Conservation (phyloP, 2,113 vertebrate species). For the Calidris pugnax region DNA sequence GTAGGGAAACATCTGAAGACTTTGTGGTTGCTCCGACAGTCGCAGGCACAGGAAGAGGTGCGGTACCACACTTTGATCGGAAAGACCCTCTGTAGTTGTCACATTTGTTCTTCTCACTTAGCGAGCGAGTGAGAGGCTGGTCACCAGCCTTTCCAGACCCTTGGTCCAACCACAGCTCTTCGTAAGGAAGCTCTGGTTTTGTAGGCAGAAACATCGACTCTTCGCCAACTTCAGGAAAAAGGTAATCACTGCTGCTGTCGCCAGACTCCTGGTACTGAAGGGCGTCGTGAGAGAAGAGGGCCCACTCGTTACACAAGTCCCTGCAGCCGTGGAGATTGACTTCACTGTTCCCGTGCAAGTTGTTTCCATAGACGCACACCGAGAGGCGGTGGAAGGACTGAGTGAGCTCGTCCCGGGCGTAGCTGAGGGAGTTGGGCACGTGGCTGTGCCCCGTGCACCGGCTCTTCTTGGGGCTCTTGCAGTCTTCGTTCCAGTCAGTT, state of each 20-base stretch:
- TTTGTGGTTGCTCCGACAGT: slow-evolving; percentile 70
- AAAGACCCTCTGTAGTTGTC: slow-evolving; percentile 75
- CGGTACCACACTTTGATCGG: slow-evolving; percentile 70
- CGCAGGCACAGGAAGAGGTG: slow-evolving; percentile 77
- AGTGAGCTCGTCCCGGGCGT: slow-evolving; percentile 92
- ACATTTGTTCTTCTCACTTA: slow-evolving; percentile 79
- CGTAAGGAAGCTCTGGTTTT: slow-evolving; percentile 89
- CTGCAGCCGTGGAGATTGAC: slow-evolving; percentile 94
- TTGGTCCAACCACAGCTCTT: slow-evolving; percentile 96
- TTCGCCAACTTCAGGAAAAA: slow-evolving; percentile 85
- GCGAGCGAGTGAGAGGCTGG: slow-evolving; percentile 64
- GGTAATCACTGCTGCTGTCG: slow-evolving; percentile 84
- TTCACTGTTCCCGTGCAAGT: slow-evolving; percentile 94
- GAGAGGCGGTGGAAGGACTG: slow-evolving; percentile 98
- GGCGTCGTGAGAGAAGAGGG: slow-evolving; percentile 82
- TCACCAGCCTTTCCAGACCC: slow-evolving; percentile 69
- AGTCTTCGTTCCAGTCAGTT: slow-evolving; percentile 91
- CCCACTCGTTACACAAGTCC: slow-evolving; percentile 88
- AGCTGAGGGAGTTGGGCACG: slow-evolving; percentile 89
- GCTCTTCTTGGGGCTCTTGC: slow-evolving; percentile 90
- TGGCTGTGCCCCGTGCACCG: slow-evolving; percentile 84
- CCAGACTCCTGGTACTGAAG: slow-evolving; percentile 82
- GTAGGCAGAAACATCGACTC: slow-evolving; percentile 70
- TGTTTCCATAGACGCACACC: slow-evolving; percentile 95
- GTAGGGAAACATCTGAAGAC: slow-evolving; percentile 83